Evolutionary conservation across 30 jellyfish, hydroid and myxozoan species (phyloP), one percentile per base, ranked within the genome.

Genomic region (Aurelia sp.): DNA sequence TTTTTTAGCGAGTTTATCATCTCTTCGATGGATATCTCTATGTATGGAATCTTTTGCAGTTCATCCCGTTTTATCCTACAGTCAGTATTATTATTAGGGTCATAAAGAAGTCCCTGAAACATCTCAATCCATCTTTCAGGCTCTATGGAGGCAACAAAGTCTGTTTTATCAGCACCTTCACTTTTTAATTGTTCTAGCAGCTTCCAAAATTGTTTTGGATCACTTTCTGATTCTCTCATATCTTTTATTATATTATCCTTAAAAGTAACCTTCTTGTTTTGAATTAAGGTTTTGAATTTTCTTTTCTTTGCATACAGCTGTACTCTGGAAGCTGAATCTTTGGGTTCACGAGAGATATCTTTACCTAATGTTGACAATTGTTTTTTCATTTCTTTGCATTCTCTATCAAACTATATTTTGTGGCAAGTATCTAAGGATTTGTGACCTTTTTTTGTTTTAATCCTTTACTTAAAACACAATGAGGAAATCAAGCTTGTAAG

Each of bases 351-450:
- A n/a, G 11, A 16, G 74, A 13, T 63, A 23, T 63, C 74, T 19
- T 63, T 63, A 63, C 74, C 74, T 63, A 63, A 63, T 63, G 22
- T 63, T 10, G 74, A 63, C 74, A 63, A 23, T 63, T 63, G 22
- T 63, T 23, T 63, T 63, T 63, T 63, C 23, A 52, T 9, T 52
- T 52, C 63, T 52, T 52, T 52, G 17, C 63, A 52, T 52, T 52
- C 63, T 52, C 63, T 52, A 9, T 52, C 63, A 52, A 52, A 52
- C 63, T 17, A 52, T 9, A 11, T 9, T 52, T 52, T 17, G 17
- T 52, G 63, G 11, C n/a, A n/a, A n/a, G n/a, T n/a, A n/a, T n/a
- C n/a, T n/a, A n/a, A n/a, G n/a, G n/a, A n/a, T n/a, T n/a, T n/a
- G n/a, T n/a, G n/a, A n/a, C n/a, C n/a, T n/a, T n/a, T n/a, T n/a